Evolutionary conservation across 2,113 vertebrate genomes (phyloP).

Genomic region (Leptobrachium leishanense): DNA sequence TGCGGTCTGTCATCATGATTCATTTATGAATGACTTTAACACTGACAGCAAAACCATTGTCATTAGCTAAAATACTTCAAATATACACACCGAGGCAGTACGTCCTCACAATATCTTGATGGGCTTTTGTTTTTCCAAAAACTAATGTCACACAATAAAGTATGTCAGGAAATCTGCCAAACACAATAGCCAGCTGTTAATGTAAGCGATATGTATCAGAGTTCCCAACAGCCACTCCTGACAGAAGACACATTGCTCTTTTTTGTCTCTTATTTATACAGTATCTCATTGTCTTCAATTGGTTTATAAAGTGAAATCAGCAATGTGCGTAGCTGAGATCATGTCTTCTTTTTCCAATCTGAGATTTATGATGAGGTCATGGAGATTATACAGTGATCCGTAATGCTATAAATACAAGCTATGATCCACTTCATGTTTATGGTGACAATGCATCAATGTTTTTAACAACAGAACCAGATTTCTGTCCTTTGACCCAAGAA

Average conservation of each 20-base stretch:
- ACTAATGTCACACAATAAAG: constrained; percentile 13
- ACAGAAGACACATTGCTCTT: not conserved
- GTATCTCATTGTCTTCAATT: constrained; percentile 1
- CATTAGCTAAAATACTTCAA: not conserved
- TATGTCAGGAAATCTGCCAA: constrained; percentile 24
- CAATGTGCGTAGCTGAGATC: not conserved
- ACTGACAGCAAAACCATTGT: constrained; percentile 7
- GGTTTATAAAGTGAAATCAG: not conserved
- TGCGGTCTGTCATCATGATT: constrained; percentile 20
- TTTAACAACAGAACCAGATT: no score
- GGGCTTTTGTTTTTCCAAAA: constrained; percentile 19
- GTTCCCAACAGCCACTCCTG: not conserved
- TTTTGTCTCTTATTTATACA: not conserved
- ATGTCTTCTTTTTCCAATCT: not conserved
- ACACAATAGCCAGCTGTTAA: constrained; percentile 3
- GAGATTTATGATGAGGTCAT: no score
- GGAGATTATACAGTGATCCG: no score
- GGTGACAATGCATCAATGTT: no score
- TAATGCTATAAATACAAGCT: no score
- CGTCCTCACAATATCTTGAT: constrained; percentile 32
- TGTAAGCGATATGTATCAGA: not conserved
- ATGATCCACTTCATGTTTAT: no score
- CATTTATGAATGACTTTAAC: constrained; percentile 27
- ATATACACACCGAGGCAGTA: constrained; percentile 13
- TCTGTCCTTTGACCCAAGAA: no score